A percentile compares a stretch with the other conserved stretches of the same genome.
Evolutionary conservation across 2,113 vertebrate genomes (phyloP).

Genomic region (Crotophaga sulcirostris): DNA sequence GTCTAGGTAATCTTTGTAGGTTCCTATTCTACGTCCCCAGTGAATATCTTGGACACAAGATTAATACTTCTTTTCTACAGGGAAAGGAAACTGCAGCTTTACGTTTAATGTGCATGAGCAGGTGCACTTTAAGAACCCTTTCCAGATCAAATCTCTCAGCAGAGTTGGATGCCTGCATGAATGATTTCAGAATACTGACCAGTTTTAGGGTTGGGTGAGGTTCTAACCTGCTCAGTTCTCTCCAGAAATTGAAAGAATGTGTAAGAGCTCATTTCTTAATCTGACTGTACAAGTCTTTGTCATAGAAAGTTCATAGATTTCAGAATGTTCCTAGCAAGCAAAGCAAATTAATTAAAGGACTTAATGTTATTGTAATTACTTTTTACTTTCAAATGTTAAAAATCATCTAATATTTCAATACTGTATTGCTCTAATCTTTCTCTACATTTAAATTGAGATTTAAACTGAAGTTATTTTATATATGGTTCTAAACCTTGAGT

Average conservation of each 20-base stretch:
- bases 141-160: not conserved
- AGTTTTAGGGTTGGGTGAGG: not conserved
- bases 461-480: not conserved
- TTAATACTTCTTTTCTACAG: not conserved
- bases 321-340: not conserved
- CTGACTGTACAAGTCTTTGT: not conserved
- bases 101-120: not conserved
- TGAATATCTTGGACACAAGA: not conserved
- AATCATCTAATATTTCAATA: not conserved
- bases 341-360: not conserved
- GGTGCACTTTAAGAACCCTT: not conserved
- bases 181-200: not conserved
- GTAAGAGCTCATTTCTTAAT: not conserved
- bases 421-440: not conserved
- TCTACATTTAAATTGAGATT: not conserved
- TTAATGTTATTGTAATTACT: not conserved
- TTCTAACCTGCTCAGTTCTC: not conserved
- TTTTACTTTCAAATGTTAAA: slow-evolving; percentile 8
- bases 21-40: not conserved
- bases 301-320: not conserved
- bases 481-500: not conserved
- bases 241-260: not conserved
- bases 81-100: not conserved
- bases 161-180: not conserved
- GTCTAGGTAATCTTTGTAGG: not conserved